Conservation (phyloP, 1,140 invertebrate genomes). For the Calliopsis andreniformis region DNA sequence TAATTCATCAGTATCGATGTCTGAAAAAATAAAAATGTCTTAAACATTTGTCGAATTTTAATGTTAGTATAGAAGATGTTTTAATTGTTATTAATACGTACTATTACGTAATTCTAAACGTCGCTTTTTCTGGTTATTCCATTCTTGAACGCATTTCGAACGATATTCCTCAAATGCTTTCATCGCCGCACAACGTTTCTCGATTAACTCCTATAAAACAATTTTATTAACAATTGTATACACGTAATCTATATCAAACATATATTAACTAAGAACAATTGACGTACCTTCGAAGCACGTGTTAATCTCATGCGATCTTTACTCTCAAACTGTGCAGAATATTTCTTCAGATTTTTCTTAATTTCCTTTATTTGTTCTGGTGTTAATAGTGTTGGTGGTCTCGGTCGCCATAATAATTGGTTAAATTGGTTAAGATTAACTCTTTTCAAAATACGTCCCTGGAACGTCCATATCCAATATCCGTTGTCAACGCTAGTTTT, state of each 20-base stretch:
- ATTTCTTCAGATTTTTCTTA: constrained; percentile 99
- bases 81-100: constrained; percentile 82
- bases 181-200: constrained; percentile 95
- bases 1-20: constrained; percentile 95
- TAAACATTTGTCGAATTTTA: constrained; percentile 17
- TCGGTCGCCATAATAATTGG: constrained; percentile 97
- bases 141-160: constrained; percentile 88
- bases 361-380: constrained; percentile 95
- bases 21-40: constrained; percentile 82
- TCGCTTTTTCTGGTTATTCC: constrained; percentile 88
- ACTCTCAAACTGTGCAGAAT: constrained; percentile 96
- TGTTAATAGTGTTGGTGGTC: constrained; percentile 92
- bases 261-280: not conserved
- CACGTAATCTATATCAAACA: constrained; percentile 1
- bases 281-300: constrained; percentile 93
- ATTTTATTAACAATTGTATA: constrained; percentile 16
- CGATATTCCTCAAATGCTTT: constrained; percentile 93
- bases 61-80: constrained; percentile 69
- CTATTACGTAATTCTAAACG: constrained; percentile 93
- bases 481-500: constrained; percentile 98
- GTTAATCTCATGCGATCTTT: constrained; percentile 96
- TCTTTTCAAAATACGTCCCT: constrained; percentile 91
- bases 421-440: constrained; percentile 96
- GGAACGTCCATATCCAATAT: constrained; percentile 99
- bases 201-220: constrained; percentile 90